These are phyloP conservation scores for Petrophora chlorosata DNA, from an alignment of 2,888 invertebrate species.

Conservation along the genomic window DNA sequence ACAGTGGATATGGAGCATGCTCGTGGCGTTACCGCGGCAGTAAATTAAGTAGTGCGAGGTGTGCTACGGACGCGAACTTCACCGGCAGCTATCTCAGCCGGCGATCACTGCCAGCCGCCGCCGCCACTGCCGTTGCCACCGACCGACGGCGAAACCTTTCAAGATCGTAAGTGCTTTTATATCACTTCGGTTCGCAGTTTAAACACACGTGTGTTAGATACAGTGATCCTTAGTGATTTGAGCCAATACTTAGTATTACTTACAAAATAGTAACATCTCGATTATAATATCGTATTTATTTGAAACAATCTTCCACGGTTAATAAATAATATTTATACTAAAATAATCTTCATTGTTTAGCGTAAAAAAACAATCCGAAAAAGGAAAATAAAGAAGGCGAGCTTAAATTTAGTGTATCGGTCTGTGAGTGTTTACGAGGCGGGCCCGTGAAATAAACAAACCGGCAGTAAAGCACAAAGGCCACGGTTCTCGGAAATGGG, in stretches of 20 bases:
- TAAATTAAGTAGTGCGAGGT: conserved; percentile 72
- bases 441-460: conserved; percentile 76
- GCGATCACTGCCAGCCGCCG: conserved; percentile 60
- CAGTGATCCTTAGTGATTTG: no score
- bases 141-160: conserved; percentile 52
- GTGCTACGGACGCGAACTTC: conserved; percentile 52
- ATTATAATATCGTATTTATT: no score
- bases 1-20: conserved; percentile 78
- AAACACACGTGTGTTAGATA: conserved; percentile 39
- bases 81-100: conserved; percentile 62
- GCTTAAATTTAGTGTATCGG: conserved; percentile 75
- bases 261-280: no score
- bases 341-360: conserved; percentile 30
- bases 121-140: conserved; percentile 49
- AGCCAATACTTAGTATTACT: no score
- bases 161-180: conserved; percentile 53
- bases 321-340: neutral
- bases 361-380: conserved; percentile 54
- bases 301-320: neutral
- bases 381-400: conserved; percentile 68
- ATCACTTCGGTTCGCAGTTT: conserved; percentile 47
- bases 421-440: conserved; percentile 76
- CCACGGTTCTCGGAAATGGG: conserved; percentile 66
- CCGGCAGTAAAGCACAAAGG: conserved; percentile 72
- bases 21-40: conserved; percentile 78